These are phyloP conservation scores for Pyrgilauda ruficollis DNA, from an alignment of 2,113 vertebrate species.

Conservation along the genomic window DNA sequence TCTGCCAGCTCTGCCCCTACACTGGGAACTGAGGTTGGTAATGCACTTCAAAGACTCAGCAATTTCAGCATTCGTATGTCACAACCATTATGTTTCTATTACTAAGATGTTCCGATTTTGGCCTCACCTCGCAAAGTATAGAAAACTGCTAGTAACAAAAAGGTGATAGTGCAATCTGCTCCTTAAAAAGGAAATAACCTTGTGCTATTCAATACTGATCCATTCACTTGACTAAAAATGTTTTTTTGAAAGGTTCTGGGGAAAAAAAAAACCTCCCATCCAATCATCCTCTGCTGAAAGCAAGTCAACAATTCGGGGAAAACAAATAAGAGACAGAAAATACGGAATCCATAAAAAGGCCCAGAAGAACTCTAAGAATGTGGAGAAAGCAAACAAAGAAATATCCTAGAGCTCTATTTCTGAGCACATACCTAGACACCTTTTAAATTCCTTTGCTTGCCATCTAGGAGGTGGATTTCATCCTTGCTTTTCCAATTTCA, in stretches of 20 bases:
- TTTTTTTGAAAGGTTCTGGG: not conserved
- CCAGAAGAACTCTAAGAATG: not conserved
- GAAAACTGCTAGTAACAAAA: not conserved
- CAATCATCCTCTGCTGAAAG: not conserved
- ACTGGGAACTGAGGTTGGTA: not conserved
- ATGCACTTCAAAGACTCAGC: not conserved
- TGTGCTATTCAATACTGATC: not conserved
- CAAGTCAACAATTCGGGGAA: not conserved
- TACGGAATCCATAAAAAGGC: not conserved
- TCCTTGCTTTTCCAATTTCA: not conserved
- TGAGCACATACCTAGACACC: not conserved
- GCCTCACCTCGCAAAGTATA: not conserved
- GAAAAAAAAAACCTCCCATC: not conserved
- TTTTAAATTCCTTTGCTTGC: not conserved
- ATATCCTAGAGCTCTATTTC: not conserved
- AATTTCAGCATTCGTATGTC: not conserved
- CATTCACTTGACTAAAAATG: not conserved
- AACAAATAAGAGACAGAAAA: not conserved
- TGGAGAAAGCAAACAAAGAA: slow-evolving; percentile 7
- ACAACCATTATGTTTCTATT: not conserved
- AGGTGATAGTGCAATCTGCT: not conserved
- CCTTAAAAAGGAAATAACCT: not conserved
- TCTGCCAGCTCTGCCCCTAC: not conserved
- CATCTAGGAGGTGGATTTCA: not conserved
- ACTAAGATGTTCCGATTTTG: not conserved